Evolutionary conservation across 1,140 invertebrate species (phyloP).

Genomic region (Antheraea pernyi): DNA sequence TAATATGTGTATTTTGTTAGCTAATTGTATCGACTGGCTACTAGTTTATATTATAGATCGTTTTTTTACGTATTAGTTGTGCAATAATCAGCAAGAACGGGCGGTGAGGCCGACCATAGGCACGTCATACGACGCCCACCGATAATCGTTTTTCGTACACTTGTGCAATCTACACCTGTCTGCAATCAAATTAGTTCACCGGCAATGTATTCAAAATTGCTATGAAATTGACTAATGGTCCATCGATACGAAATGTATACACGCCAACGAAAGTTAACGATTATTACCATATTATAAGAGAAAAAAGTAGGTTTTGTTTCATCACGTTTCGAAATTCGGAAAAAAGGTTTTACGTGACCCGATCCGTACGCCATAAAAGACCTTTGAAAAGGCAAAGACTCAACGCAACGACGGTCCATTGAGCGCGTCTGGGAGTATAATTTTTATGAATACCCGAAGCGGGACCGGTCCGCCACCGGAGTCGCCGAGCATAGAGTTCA

Average conservation of each 20-base stretch:
- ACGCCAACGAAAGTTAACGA: constrained; percentile 42
- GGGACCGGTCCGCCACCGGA: constrained; percentile 69
- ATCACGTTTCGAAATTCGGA: constrained; percentile 28
- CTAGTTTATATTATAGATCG: neutral
- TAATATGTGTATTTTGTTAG: constrained; percentile 26
- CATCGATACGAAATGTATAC: constrained; percentile 38
- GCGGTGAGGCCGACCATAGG: constrained; percentile 27
- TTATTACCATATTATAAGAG: neutral
- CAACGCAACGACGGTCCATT: constrained; percentile 47
- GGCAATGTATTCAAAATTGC: constrained; percentile 30
- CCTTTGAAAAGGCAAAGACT: constrained; percentile 39
- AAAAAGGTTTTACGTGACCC: constrained; percentile 33
- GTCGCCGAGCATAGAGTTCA: constrained; percentile 64
- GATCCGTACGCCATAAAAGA: constrained; percentile 34
- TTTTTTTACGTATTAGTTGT: constrained; percentile 8
- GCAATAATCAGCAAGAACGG: constrained; percentile 32
- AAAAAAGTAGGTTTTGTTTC: constrained; percentile 30
- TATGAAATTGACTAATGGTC: constrained; percentile 51
- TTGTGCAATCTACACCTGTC: constrained; percentile 56
- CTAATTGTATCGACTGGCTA: constrained; percentile 9
- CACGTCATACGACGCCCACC: constrained; percentile 40
- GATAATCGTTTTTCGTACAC: constrained; percentile 41
- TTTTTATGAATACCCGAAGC: constrained; percentile 66
- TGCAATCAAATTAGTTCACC: constrained; percentile 41
- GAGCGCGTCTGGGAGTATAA: constrained; percentile 56